Evolutionary conservation across 2,797 vertebrate species (phyloP), one percentile per base, ranked within the genome.

Genomic region (Gymnothorax javanicus): DNA sequence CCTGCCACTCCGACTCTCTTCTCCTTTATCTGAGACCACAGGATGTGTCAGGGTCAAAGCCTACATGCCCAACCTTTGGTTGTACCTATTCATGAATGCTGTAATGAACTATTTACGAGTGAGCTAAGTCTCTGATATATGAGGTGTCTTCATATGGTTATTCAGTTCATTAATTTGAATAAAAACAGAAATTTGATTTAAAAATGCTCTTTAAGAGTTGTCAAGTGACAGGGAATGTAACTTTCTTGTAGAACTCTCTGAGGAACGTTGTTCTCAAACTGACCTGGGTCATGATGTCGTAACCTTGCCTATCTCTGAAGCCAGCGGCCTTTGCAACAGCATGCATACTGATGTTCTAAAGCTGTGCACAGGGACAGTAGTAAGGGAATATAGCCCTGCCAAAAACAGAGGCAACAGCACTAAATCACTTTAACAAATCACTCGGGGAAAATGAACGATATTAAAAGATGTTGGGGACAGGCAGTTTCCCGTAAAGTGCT

Each of bases 181-280:
- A 43, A 43, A 43, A 43, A 43, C 33, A 43, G 33, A 43, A 43
- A 43, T 43, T 43, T 43, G 33, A 43, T 43, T 43, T 43, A 43
- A 43, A 43, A 1, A 43, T 43, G 33, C 33, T 43, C 33, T 43
- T 56, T 88, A 67, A 43, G 25, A 89, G 86, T 11, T 67, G 83
- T 5, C 59, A 62, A 62, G 85, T 83, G 25, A 83, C 86, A 64
- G 71, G 7, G 77, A 87, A 85, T 82, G 87, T 89, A 43, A 43
- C 33, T 43, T 43, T 43, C 33, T 43, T 43, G 33, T 1, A 43
- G 33, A 43, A 43, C 33, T 43, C 33, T 43, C 33, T 43, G 33
- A 43, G 91, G 79, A 88, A 87, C 85, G 86, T 82, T 93, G 90
- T 90, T 92, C 89, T 92, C 94, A 94, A 94, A 92, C 93, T 93